phyloP scores from a whole-genome alignment of 2,797 vertebrate species.

The Sardinella longiceps region DNA sequence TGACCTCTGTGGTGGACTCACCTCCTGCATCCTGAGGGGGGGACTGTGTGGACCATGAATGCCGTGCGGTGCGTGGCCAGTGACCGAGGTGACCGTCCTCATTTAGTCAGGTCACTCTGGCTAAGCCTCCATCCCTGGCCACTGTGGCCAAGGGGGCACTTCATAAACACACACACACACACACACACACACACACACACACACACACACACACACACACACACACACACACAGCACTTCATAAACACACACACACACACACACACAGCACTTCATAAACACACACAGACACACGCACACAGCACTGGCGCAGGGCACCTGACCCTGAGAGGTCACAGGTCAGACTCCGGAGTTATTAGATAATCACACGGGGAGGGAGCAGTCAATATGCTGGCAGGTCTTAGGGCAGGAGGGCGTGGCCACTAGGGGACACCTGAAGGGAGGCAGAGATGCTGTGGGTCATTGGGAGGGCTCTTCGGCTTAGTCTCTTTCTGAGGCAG shows the following conservation, averaged over 20 bases:
- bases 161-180: too few relatives aligned
- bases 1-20: background rate
- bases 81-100: background rate
- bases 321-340: background rate
- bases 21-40: slow-evolving; percentile 4
- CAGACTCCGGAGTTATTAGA: background rate
- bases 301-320: background rate
- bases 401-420: background rate
- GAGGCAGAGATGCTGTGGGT: background rate
- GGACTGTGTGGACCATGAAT: background rate
- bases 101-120: background rate
- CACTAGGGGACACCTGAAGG: background rate
- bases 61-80: background rate
- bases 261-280: slow-evolving; percentile 9
- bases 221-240: too few relatives aligned
- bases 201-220: too few relatives aligned
- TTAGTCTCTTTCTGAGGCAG: background rate
- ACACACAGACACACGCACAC: too few relatives aligned
- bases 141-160: background rate
- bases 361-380: background rate
- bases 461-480: background rate
- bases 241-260: too few relatives aligned
- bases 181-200: too few relatives aligned
- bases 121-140: background rate
- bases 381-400: background rate